These are phyloP conservation scores for Nylanderia fulva DNA, from an alignment of 1,140 invertebrate genomes.

Conservation along the genomic window DNA sequence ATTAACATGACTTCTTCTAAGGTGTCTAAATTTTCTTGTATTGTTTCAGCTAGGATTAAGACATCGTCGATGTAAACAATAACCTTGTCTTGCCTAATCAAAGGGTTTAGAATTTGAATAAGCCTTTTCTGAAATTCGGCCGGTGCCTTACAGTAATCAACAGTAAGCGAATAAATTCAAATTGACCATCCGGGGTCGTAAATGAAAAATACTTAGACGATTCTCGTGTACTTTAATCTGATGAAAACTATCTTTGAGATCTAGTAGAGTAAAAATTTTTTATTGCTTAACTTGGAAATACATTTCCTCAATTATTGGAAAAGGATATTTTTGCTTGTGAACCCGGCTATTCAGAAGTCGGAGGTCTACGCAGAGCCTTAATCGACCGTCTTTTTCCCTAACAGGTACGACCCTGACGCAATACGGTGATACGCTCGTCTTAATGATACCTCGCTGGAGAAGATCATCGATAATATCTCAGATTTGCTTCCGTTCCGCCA, in stretches of 20 bases:
- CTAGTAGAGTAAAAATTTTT: background rate
- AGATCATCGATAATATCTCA: background rate
- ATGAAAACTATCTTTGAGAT: background rate
- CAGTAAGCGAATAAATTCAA: background rate
- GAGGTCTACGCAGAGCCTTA: background rate
- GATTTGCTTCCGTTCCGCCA: background rate
- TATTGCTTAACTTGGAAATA: background rate
- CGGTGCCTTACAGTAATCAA: background rate
- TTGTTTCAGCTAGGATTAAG: background rate
- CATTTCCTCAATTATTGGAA: background rate
- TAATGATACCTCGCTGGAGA: background rate
- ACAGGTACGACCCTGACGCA: background rate
- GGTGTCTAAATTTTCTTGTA: background rate
- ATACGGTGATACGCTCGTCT: background rate
- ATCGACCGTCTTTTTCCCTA: background rate
- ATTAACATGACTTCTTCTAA: background rate
- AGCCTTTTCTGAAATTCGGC: background rate
- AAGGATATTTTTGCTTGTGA: background rate
- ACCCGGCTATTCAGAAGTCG: background rate
- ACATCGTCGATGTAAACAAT: background rate
- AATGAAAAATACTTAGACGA: background rate
- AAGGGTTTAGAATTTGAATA: background rate
- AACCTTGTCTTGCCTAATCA: background rate
- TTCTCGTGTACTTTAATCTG: background rate
- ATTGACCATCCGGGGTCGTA: background rate